Evolutionary conservation across 2,888 invertebrate species (phyloP), one percentile per base, ranked within the genome.

Genomic region (Xanthia togata): DNA sequence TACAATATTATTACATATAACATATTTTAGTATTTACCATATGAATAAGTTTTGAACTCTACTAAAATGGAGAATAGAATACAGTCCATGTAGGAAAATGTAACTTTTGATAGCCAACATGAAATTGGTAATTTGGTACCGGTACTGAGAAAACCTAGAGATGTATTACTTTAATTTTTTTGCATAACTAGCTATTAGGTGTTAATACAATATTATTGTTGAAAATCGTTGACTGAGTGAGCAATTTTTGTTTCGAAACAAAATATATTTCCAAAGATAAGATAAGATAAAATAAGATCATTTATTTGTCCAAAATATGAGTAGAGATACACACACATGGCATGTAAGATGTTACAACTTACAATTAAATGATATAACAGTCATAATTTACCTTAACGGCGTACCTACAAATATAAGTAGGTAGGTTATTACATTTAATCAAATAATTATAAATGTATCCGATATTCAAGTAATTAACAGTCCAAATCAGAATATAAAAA

Each of bases 161-260:
- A 77, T 77, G 62, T 55, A 76, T 79, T 55, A 63, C 77, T 80
- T 31, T 60, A 55, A 72, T 72, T 80, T 71, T 63, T 63, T 77
- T 47, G 38, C 70, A 71, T n/a, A 71, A 63, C 62, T 47, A 55
- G 47, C 55, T 20, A 80, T 77, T 80, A 80, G 47, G 55, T 41
- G 14, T 44, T 55, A 38, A 63, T n/a, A 62, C 31, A 55, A n/a
- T 71, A 80, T 71, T 77, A 80, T 80, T 80, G 26, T 62, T 12
- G 26, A 53, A 76, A 62, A 44, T 35, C 53, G 26, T 62, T 55
- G 77, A 47, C 26, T 38, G 38, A 71, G 62, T 80, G 38, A 72
- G 62, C 47, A 47, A 77, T 57, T 80, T 71, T 62, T 55, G 26
- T 79, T 35, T 44, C 23, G 23, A 44, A 70, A n/a, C n/a, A n/a